Evolutionary conservation across 2,113 vertebrate genomes (phyloP), one percentile per base, ranked within the genome.

Genomic region (Bombycilla garrulus): DNA sequence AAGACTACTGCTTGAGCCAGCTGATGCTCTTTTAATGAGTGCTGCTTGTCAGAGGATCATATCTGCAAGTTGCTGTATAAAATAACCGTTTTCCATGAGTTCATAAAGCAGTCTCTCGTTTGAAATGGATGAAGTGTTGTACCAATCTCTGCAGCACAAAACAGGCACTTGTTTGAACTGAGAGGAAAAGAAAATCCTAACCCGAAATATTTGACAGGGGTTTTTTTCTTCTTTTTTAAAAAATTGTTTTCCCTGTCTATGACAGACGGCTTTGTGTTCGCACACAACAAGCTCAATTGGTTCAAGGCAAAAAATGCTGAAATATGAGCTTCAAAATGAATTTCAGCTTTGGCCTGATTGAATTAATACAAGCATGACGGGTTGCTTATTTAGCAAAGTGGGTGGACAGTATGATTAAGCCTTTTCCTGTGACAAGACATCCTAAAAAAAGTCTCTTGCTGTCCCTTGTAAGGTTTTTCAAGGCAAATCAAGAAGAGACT

Each of bases 21-120:
- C 74, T 94, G 79, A 96, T 94, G 45, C 93, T 87, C 74, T 91
- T 89, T 95, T 97, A 97, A 97, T 97, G 97, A 98, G 91, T 4
- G 0, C 74, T 86, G 86, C 96, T 96, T 97, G 97, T 98, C 94
- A 95, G 92, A 95, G 78, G 84, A 96, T 96, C 97, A 96, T 96
- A 90, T 90, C 70, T 56, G 83, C 90, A 45, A 97, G 92, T 94
- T 96, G 91, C 88, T 95, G 87, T 94, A 80, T 92, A 86, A 97
- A 98, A 96, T 62, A 97, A 91, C 90, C 15, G 3, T 94, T 97
- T 96, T 64, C 71, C 40, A 45, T 71, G 70, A 92, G 91, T 96
- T 97, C 95, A 95, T 98, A 94, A 96, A 95, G 85, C 93, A 76
- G 86, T 84, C 80, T 95, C 67, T 79, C 28, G 56, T 96, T 95